phyloP scores from a whole-genome alignment of 2,113 vertebrate species.

The Ariopsis seemanni region DNA sequence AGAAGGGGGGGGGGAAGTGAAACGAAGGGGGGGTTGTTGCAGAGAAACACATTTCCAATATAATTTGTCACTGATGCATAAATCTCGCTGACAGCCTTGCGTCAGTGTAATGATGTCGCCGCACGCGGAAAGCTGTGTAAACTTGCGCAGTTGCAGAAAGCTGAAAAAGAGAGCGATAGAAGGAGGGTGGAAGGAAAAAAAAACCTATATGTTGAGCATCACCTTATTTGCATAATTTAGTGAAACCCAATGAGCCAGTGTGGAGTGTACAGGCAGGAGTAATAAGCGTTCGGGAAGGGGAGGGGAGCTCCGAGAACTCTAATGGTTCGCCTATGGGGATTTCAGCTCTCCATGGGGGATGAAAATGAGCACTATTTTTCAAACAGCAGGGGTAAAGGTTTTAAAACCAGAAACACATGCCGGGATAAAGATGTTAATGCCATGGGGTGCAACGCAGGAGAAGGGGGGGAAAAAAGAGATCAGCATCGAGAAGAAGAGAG shows the following conservation, averaged over 20 bases:
- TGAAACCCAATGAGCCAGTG: conserved; percentile 99
- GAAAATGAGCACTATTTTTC: conserved; percentile 99
- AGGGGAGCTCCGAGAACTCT: conserved; percentile 98
- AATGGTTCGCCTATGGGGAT: conserved; percentile 99
- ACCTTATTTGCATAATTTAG: conserved; percentile 99
- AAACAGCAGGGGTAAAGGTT: conserved; percentile 99
- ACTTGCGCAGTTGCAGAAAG: conserved; percentile 98
- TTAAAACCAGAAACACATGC: conserved; percentile 99
- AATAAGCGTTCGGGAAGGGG: conserved; percentile 99
- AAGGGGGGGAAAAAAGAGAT: conserved; percentile 38
- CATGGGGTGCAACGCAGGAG: conserved; percentile 95
- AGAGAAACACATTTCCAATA: conserved; percentile 84
- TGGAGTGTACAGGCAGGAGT: conserved; percentile 95
- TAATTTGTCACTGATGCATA: conserved; percentile 99
- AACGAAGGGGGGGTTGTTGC: conserved; percentile 45
- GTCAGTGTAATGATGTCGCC: conserved; percentile 95
- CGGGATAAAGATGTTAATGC: conserved; percentile 99
- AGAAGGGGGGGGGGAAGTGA: conserved; percentile 49
- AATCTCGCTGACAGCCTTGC: conserved; percentile 99
- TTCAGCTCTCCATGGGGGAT: conserved; percentile 99
- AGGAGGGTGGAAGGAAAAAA: not conserved
- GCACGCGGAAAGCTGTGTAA: conserved; percentile 97
- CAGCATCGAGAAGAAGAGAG: conserved; percentile 39
- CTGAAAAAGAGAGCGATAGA: conserved; percentile 66
- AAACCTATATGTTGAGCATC: conserved; percentile 96